Evolutionary conservation across 2,888 invertebrate genomes (phyloP).

Genomic region (Siphonodentalium dalli): DNA sequence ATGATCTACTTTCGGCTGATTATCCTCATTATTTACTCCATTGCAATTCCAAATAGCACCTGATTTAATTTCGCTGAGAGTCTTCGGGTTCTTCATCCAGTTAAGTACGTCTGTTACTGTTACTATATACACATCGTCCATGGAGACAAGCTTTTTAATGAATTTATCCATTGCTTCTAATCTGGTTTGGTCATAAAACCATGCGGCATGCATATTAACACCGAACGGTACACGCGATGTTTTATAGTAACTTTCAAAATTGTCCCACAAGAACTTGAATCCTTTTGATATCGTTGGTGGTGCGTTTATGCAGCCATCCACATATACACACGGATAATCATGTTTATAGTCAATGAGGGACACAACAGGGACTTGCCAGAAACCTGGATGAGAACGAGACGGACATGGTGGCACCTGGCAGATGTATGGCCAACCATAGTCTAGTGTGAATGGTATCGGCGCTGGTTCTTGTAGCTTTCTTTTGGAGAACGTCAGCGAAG

Average conservation of each 20-base stretch:
- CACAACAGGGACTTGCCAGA: conserved; percentile 75
- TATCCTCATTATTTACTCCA: no score
- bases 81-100: conserved; percentile 51
- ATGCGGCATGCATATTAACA: conserved; percentile 82
- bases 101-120: conserved; percentile 46
- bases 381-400: conserved; percentile 65
- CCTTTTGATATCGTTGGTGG: conserved; percentile 50
- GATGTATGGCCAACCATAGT: conserved; percentile 68
- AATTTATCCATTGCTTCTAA: conserved; percentile 56
- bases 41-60: conserved; percentile 52
- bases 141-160: conserved; percentile 41
- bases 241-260: conserved; percentile 78
- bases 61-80: conserved; percentile 34
- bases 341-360: conserved; percentile 50
- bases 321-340: conserved; percentile 52
- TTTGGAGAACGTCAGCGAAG: conserved; percentile 49
- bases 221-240: conserved; percentile 79
- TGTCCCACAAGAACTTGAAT: conserved; percentile 72
- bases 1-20: no score
- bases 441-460: conserved; percentile 82
- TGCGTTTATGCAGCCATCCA: conserved; percentile 54
- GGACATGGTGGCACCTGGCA: conserved; percentile 58
- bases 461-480: conserved; percentile 33
- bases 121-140: conserved; percentile 55
- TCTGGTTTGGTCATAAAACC: conserved; percentile 48